Base-by-base conservation (phyloP, 2,113 vertebrate species). In the Ophthalmotilapia sp. region DNA sequence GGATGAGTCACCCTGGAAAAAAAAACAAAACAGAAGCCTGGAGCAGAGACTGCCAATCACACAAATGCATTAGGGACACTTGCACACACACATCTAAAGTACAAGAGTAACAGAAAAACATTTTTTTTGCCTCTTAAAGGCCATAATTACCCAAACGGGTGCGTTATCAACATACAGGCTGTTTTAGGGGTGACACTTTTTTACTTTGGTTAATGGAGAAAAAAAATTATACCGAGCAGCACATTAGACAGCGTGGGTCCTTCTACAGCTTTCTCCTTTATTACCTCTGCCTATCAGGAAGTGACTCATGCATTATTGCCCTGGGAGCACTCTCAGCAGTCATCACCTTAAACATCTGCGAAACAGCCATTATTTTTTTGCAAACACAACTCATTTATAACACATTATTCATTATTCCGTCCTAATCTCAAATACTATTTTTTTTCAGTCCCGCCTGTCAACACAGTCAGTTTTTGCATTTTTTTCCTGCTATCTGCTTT, bases 281-380 rank as follows among this genome's bases (percentile, higher is more conserved):
- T 85, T 89, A 82, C 88, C 51, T 89, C 75, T 73, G 56, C 88
- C 88, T 80, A 54, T 93, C 86, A 80, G 79, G 33, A 70, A 83
- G 77, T 92, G 94, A 94, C 90, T 93, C 91, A 90, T 92, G 70
- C 82, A 73, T 83, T 80, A 85, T 80, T 88, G 51, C 75, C 54
- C 84, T 55, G 51, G 58, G 26, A 89, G 81, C 42, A 26, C 82
- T 82, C 31, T 79, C 90, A 90, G 89, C 81, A 87, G 70, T 79
- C 86, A 79, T 82, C 15, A 38, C 58, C 73, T 70, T 86, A 85
- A 89, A 91, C 70, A 68, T 56, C 82, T 91, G 65, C 10, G 54
- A 91, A 88, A 86, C 83, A 70, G 38, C 83, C 36, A 82, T 26
- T 11, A 5, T 19, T 12, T 7, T 77, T 77, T 55, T 40, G 51